A percentile compares a stretch with the other conserved stretches of the same genome.
These are phyloP conservation scores for Sinhomidia bicolor DNA, from an alignment of 2,888 invertebrate genomes.

Conservation along the genomic window DNA sequence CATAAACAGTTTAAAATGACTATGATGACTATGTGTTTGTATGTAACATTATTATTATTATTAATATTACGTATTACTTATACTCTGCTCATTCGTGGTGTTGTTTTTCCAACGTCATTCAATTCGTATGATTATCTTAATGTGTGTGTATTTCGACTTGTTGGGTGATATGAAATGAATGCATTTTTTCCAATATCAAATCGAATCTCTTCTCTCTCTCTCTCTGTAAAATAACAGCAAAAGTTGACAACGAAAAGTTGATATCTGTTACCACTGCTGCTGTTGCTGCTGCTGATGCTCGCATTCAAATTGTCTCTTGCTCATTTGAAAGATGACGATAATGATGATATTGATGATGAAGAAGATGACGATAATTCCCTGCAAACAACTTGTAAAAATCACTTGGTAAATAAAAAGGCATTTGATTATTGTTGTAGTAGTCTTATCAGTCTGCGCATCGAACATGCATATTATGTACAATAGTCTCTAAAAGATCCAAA, in stretches of 20 bases:
- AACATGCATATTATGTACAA: neutral
- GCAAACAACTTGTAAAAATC: neutral
- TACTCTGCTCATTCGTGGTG: conserved; percentile 1
- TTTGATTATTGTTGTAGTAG: neutral
- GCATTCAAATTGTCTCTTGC: neutral
- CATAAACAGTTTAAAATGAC: conserved; percentile 4
- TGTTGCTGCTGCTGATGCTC: neutral
- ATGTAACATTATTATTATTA: conserved; percentile 1
- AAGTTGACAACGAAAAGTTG: no score
- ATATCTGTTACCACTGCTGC: no score
- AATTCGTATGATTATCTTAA: conserved; percentile 7
- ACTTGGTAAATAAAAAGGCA: neutral
- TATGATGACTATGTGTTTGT: neutral
- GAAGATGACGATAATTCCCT: neutral
- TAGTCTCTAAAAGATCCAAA: neutral
- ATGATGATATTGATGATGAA: neutral
- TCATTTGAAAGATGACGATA: neutral
- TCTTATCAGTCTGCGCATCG: neutral
- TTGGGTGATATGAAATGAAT: neutral
- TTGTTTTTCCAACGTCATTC: conserved; percentile 40
- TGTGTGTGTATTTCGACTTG: neutral
- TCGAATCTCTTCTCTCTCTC: neutral
- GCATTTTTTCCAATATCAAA: neutral
- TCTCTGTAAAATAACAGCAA: neutral
- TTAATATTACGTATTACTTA: conserved; percentile 30